Base-by-base conservation (phyloP, 2,888 invertebrate genomes). In the Drosophila formosana region DNA sequence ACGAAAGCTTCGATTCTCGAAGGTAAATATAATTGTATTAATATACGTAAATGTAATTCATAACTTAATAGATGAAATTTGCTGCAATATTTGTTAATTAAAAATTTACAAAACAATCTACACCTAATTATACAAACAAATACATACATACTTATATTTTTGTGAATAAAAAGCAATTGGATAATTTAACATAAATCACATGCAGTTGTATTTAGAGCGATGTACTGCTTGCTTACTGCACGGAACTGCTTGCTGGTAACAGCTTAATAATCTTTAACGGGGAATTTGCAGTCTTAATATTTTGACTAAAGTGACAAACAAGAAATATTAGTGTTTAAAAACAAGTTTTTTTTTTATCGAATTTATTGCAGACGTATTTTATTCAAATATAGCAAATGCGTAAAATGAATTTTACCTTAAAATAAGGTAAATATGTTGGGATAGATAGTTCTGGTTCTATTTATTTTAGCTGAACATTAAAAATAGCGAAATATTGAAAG, bases 11-110 rank as follows among this genome's bases (percentile, higher is more conserved):
- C 63, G 56, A 34, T 50, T 60, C 64, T 57, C 66, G 64, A 70
- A 66, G 58, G 72, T 49, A 76, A 77, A 66, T 69, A 74, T 69
- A 74, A 43, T 55, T 75, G 72, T 87, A 68, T 75, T 65, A 73
- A 70, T 70, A 68, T 57, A 55, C 82, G 75, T 80, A 83, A 78
- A 66, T 66, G 25, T 70, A 79, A 88, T 81, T 67, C 69, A 77
- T 81, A 87, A 87, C 67, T 71, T 79, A 79, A 68, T 86, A 85
- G 88, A 75, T 80, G 76, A 83, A 88, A 80, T 78, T 87, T 88
- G 82, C 85, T 88, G 88, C 82, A 87, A 86, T 86, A 86, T 86
- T 83, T 88, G 84, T 88, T 86, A 83, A 86, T 81, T 77, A 74
- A 75, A 88, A 69, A 67, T 78, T 53, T 80, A 76, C 77, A 78